Evolutionary conservation across 2,888 invertebrate species (phyloP).

Genomic region (Anoncus sp.): DNA sequence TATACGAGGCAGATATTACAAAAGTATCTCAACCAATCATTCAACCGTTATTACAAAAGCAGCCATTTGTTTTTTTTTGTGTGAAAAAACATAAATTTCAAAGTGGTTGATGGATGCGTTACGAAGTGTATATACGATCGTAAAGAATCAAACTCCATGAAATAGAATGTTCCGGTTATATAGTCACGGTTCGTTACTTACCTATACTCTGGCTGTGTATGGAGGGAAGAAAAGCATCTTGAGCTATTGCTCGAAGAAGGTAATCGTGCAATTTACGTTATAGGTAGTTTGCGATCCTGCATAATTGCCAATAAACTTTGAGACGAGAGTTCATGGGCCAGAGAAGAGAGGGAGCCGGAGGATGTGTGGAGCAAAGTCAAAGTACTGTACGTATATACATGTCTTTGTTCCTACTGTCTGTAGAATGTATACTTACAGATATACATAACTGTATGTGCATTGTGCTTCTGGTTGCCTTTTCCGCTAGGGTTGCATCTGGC

Average conservation of each 20-base stretch:
- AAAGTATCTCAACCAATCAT: neutral
- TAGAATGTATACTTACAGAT: neutral
- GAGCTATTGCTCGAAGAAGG: conserved; percentile 43
- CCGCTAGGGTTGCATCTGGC: conserved; percentile 4
- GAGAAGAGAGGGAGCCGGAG: no score
- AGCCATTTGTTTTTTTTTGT: neutral
- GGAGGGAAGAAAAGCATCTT: conserved; percentile 23
- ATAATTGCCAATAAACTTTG: conserved; percentile 61
- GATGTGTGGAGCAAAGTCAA: conserved; percentile 34
- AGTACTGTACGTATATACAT: neutral
- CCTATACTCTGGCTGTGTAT: neutral
- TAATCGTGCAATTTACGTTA: conserved; percentile 55
- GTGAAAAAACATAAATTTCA: conserved; percentile 2
- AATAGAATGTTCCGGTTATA: conserved; percentile 15
- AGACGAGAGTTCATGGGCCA: conserved; percentile 46
- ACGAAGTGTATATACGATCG: conserved; percentile 8
- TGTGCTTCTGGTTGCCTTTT: conserved; percentile 19
- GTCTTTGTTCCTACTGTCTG: neutral
- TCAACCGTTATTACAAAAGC: neutral
- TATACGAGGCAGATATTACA: neutral
- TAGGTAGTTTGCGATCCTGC: conserved; percentile 39
- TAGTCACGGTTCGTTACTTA: conserved; percentile 34
- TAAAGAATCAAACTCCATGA: conserved; percentile 31
- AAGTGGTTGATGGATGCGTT: conserved; percentile 30
- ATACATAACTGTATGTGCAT: neutral